A percentile compares a stretch with the other conserved stretches of the same genome.
Evolutionary conservation across 2,797 vertebrate genomes (phyloP).

Genomic region (Mus minutoides): DNA sequence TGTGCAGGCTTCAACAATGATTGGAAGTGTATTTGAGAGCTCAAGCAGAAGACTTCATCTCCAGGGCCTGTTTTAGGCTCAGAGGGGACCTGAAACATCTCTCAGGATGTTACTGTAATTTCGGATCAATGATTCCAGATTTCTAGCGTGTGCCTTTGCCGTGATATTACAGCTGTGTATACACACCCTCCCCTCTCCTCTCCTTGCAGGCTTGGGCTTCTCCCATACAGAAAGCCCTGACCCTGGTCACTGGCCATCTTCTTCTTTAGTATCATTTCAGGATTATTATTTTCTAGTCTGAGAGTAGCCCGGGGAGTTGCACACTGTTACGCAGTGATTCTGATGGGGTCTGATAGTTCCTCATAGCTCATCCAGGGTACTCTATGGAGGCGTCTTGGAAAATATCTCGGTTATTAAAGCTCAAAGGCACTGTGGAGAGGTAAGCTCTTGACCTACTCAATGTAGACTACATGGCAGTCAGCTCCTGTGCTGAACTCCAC

Average conservation of each 20-base stretch:
- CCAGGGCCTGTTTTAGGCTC: background rate
- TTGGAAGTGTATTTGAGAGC: background rate
- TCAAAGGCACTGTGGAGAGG: background rate
- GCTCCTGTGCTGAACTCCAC: background rate
- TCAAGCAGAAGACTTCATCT: background rate
- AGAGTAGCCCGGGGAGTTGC: slow-evolving; percentile 61
- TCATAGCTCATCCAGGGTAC: slow-evolving; percentile 22
- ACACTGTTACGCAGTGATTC: slow-evolving; percentile 50
- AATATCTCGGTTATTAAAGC: slow-evolving; percentile 2
- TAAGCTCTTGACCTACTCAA: slow-evolving; percentile 19
- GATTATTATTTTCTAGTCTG: slow-evolving; percentile 28
- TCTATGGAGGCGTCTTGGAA: background rate
- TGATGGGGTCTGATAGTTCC: slow-evolving; percentile 41
- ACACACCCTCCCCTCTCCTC: slow-evolving; percentile 7
- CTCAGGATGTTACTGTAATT: slow-evolving; percentile 44
- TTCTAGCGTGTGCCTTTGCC: slow-evolving; percentile 19
- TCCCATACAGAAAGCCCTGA: slow-evolving; percentile 52
- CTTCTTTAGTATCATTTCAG: slow-evolving; percentile 34
- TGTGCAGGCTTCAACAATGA: background rate
- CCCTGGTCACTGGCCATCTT: slow-evolving; percentile 27
- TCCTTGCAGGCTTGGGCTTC: background rate
- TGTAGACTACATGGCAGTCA: background rate
- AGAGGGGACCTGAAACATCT: slow-evolving; percentile 28
- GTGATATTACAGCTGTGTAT: background rate
- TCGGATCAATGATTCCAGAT: slow-evolving; percentile 6